Evolutionary conservation across 2,888 invertebrate genomes (phyloP).

Genomic region (Siphonodentalium dalli): DNA sequence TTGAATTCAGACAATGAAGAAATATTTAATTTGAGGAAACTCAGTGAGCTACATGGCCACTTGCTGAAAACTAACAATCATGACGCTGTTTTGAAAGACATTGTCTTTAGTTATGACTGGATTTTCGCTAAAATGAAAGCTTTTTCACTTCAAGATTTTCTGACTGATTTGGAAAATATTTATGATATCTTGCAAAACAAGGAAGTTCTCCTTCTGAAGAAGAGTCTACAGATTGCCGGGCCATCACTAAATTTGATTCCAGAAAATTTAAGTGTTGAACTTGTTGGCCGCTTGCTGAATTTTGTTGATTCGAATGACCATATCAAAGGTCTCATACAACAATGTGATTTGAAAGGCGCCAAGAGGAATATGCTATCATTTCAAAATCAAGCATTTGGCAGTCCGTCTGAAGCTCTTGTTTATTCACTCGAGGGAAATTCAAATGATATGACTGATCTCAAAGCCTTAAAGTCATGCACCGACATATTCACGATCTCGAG

Average conservation of each 20-base stretch:
- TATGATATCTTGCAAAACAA: slow-evolving; percentile 36
- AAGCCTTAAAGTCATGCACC: slow-evolving; percentile 21
- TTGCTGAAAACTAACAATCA: slow-evolving; percentile 67
- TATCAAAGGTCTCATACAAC: slow-evolving; percentile 18
- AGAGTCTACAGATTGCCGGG: slow-evolving; percentile 29
- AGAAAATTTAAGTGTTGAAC: slow-evolving; percentile 90
- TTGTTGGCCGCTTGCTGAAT: slow-evolving; percentile 87
- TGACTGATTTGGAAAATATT: slow-evolving; percentile 90
- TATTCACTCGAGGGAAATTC: slow-evolving; percentile 23
- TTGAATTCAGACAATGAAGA: slow-evolving; percentile 26
- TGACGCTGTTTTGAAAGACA: slow-evolving; percentile 86
- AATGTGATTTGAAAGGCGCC: slow-evolving; percentile 22
- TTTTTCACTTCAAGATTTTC: slow-evolving; percentile 89
- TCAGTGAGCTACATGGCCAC: slow-evolving; percentile 58
- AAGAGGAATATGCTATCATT: slow-evolving; percentile 23
- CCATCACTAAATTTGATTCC: slow-evolving; percentile 89
- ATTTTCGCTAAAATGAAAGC: slow-evolving; percentile 91
- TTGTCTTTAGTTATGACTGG: slow-evolving; percentile 96
- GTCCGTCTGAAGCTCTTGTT: slow-evolving; percentile 28
- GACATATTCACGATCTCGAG: slow-evolving; percentile 21
- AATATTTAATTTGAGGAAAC: slow-evolving; percentile 56
- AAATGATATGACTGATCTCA: slow-evolving; percentile 24
- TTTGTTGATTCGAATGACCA: slow-evolving; percentile 24
- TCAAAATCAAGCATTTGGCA: slow-evolving; percentile 27
- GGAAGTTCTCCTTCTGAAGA: slow-evolving; percentile 80